phyloP scores from a whole-genome alignment of 2,113 vertebrate species.

The Amphiprion percula region DNA sequence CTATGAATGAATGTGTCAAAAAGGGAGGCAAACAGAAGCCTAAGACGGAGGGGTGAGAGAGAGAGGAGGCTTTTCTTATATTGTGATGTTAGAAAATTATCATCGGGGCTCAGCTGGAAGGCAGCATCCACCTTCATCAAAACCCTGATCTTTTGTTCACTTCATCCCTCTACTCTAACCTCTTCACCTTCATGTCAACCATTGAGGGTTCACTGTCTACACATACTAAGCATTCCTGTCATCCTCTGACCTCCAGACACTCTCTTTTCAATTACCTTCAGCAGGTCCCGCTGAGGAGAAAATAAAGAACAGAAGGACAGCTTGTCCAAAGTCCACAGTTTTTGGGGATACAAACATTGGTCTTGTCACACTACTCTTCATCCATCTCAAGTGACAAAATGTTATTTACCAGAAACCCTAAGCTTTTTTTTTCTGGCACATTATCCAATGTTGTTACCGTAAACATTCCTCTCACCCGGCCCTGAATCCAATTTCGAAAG shows the following conservation, averaged over 20 bases:
- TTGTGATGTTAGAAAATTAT: conserved; percentile 10
- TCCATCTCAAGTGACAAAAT: conserved; percentile 29
- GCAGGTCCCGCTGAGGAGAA: conserved; percentile 3
- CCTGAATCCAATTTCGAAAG: conserved; percentile 44
- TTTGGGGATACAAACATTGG: not conserved
- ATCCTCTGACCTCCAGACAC: conserved; percentile 27
- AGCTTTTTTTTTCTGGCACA: conserved; percentile 14
- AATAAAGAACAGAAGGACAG: conserved; percentile 12
- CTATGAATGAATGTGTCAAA: conserved; percentile 20
- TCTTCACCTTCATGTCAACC: conserved; percentile 32
- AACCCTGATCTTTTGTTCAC: conserved; percentile 36
- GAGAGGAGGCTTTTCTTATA: conserved; percentile 10
- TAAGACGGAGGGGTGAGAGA: not conserved
- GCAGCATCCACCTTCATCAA: conserved; percentile 16
- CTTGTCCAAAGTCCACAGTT: not conserved
- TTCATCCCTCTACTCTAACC: conserved; percentile 39
- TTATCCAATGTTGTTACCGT: conserved; percentile 35
- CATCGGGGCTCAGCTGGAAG: conserved; percentile 54
- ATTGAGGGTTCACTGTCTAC: conserved; percentile 13
- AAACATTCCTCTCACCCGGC: conserved; percentile 36
- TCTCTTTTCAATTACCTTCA: conserved; percentile 35
- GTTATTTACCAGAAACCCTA: conserved; percentile 13
- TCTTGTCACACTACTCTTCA: conserved; percentile 7
- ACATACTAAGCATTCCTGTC: conserved; percentile 2
- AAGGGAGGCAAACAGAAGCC: conserved; percentile 7